Conservation (phyloP, 37 sponge, comb jelly and placozoan species). For the Beroe forskalii region DNA sequence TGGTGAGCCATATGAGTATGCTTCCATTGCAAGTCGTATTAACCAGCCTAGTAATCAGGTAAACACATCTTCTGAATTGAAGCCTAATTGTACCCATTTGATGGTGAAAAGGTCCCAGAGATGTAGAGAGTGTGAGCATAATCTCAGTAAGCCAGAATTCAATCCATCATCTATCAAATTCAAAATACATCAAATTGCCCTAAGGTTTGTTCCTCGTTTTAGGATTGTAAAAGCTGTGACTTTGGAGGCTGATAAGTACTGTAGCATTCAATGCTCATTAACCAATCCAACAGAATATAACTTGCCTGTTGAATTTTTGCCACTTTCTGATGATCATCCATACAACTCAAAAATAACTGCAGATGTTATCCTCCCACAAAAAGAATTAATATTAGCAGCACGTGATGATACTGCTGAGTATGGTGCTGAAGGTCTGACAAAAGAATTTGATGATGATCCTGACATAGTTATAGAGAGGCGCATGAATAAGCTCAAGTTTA, state of each 20-base stretch:
- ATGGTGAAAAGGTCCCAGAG: conserved; percentile 59
- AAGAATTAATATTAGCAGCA: conserved; percentile 51
- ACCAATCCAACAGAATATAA: conserved; percentile 58
- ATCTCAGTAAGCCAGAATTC: conserved; percentile 64
- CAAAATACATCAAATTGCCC: conserved; percentile 66
- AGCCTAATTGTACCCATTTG: conserved; percentile 46
- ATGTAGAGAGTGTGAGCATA: conserved; percentile 64
- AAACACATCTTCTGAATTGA: neutral
- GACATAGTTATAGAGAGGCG: conserved; percentile 2
- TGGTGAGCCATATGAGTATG: conserved; percentile 43
- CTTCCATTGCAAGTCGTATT: neutral
- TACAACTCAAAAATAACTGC: neutral
- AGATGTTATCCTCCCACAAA: conserved; percentile 9
- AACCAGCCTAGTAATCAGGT: conserved; percentile 42
- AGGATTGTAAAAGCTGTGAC: conserved; percentile 24
- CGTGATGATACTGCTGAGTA: conserved; percentile 61
- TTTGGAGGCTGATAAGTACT: neutral
- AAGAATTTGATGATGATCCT: conserved; percentile 66
- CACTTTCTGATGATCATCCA: conserved; percentile 13
- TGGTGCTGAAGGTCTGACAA: neutral
- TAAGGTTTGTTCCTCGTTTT: conserved; percentile 39
- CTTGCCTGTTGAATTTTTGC: conserved; percentile 33
- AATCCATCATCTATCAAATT: conserved; percentile 66
- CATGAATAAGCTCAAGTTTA: conserved; percentile 28
- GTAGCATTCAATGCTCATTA: conserved; percentile 32